These are phyloP conservation scores for Corythucha ciliata DNA, from an alignment of 2,888 invertebrate genomes.

Conservation along the genomic window DNA sequence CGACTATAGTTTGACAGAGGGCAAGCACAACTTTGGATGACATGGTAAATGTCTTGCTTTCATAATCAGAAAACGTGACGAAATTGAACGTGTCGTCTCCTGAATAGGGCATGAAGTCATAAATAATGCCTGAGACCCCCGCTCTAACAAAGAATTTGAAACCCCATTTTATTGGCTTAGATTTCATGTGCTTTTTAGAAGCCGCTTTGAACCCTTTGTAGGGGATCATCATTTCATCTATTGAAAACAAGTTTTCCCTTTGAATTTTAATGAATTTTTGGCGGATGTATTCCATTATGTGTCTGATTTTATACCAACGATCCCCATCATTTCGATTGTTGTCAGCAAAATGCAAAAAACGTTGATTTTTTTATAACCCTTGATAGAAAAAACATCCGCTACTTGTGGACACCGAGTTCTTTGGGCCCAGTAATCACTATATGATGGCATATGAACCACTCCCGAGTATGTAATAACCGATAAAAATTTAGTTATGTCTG, in stretches of 20 bases:
- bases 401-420: not conserved
- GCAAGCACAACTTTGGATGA: conserved; percentile 37
- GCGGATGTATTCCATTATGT: conserved; percentile 7
- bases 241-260: not conserved
- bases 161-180: conserved; percentile 14
- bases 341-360: conserved; percentile 8
- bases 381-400: conserved; percentile 9
- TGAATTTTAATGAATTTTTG: conserved; percentile 5
- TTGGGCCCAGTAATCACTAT: conserved; percentile 5
- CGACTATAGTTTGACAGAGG: conserved; percentile 32
- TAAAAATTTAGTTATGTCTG: conserved; percentile 10
- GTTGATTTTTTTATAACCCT: conserved; percentile 9
- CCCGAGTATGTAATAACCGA: conserved; percentile 11
- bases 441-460: not conserved
- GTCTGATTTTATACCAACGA: conserved; percentile 14
- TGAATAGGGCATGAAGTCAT: conserved; percentile 39
- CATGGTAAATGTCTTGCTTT: conserved; percentile 34
- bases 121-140: conserved; percentile 39
- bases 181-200: not conserved
- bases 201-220: conserved; percentile 5
- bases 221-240: conserved; percentile 2
- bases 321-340: conserved; percentile 7
- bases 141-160: conserved; percentile 36
- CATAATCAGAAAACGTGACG: conserved; percentile 32
- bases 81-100: conserved; percentile 37